Evolutionary conservation across 2,888 invertebrate genomes (phyloP).

Genomic region (Xestia sexstrigata): DNA sequence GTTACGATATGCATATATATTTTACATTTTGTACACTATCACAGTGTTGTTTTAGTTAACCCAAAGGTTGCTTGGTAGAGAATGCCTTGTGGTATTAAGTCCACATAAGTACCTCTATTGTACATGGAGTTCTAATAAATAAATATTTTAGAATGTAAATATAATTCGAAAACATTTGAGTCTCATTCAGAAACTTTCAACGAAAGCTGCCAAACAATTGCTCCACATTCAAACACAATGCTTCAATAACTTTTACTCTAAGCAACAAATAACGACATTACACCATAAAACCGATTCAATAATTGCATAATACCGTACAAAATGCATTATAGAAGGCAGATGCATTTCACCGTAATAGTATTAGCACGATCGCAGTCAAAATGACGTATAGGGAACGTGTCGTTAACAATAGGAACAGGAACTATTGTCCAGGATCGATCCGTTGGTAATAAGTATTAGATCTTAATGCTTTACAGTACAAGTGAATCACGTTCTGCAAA

Average conservation of each 20-base stretch:
- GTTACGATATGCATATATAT: too few species aligned
- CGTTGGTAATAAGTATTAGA: conserved; percentile 71
- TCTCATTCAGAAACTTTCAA: not conserved
- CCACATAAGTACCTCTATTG: too few species aligned
- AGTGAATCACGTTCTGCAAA: conserved; percentile 81
- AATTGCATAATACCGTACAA: conserved; percentile 63
- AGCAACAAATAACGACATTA: conserved; percentile 34
- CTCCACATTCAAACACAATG: conserved; percentile 35
- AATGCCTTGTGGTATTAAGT: too few species aligned
- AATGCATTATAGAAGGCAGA: conserved; percentile 65
- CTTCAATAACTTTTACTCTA: conserved; percentile 24
- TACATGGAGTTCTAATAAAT: too few species aligned
- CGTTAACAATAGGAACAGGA: conserved; percentile 77
- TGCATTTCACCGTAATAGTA: conserved; percentile 57
- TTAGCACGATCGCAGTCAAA: conserved; percentile 73
- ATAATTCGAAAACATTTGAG: not conserved
- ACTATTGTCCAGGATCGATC: conserved; percentile 69
- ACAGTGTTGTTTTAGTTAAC: too few species aligned
- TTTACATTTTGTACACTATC: too few species aligned
- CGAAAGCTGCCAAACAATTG: conserved; percentile 31
- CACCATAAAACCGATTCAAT: conserved; percentile 58
- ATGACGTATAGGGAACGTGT: conserved; percentile 81
- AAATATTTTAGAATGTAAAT: not conserved
- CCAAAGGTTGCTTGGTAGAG: too few species aligned
- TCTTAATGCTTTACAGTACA: conserved; percentile 75